These are phyloP conservation scores for Drosophila guanche DNA, from an alignment of 1,140 invertebrate genomes.

Conservation along the genomic window DNA sequence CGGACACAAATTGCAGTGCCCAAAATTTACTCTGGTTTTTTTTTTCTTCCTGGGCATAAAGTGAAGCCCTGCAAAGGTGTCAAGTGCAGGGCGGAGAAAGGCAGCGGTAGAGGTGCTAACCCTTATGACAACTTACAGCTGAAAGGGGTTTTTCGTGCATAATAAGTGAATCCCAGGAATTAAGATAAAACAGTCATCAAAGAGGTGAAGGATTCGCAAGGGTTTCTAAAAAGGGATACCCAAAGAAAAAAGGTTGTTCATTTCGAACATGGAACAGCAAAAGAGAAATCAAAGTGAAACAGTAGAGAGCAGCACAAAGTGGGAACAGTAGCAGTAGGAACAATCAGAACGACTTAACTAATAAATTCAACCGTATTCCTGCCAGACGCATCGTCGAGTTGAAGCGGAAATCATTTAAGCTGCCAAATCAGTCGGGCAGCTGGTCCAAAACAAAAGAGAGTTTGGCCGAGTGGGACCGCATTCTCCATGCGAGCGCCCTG, in stretches of 20 bases:
- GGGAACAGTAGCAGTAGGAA: constrained; percentile 13
- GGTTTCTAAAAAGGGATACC: constrained; percentile 6
- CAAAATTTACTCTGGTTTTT: constrained; percentile 33
- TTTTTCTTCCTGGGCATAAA: constrained; percentile 8
- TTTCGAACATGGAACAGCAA: constrained; percentile 12
- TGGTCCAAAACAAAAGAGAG: constrained; percentile 51
- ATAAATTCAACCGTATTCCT: constrained; percentile 77
- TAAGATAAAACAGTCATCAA: too few species aligned
- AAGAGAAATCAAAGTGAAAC: constrained; percentile 28
- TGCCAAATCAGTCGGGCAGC: constrained; percentile 75
- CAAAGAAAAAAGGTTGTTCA: constrained; percentile 18
- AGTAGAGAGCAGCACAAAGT: not conserved
- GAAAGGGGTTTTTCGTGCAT: constrained; percentile 5
- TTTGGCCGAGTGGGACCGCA: constrained; percentile 14
- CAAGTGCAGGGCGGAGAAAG: constrained; percentile 47
- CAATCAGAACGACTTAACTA: constrained; percentile 68
- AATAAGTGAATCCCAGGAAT: not conserved
- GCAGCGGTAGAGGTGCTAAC: constrained; percentile 32
- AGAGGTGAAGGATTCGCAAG: too few species aligned
- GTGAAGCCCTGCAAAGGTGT: constrained; percentile 72
- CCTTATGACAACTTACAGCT: constrained; percentile 56
- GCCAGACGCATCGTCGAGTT: constrained; percentile 53
- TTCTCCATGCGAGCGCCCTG: not conserved
- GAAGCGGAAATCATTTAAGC: constrained; percentile 81
- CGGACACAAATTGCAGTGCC: constrained; percentile 61